These are phyloP conservation scores for Pungitius pungitius DNA, from an alignment of 2,113 vertebrate species.

Conservation along the genomic window DNA sequence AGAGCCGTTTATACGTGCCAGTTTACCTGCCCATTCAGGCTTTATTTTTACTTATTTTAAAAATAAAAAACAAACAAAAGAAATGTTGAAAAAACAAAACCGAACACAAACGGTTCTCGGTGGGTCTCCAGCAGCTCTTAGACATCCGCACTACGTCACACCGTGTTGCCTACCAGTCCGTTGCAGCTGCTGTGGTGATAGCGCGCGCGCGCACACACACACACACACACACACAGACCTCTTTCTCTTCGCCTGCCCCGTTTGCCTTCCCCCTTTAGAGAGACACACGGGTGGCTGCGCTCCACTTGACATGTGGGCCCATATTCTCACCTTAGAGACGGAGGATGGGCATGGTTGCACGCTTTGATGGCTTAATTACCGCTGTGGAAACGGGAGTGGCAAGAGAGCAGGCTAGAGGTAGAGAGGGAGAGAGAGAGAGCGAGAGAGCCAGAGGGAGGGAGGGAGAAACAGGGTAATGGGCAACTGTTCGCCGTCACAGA, in stretches of 20 bases:
- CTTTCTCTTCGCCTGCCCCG: slow-evolving; percentile 50
- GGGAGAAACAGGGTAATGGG: slow-evolving; percentile 54
- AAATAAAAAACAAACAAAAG: slow-evolving; percentile 3
- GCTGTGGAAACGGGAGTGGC: slow-evolving; percentile 77
- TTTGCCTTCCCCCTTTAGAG: slow-evolving; percentile 74
- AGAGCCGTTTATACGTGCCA: slow-evolving; percentile 11
- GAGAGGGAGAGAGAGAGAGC: slow-evolving; percentile 14
- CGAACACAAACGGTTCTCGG: slow-evolving; percentile 43
- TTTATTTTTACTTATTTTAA: slow-evolving; percentile 4
- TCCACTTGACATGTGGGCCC: slow-evolving; percentile 76
- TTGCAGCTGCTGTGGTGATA: slow-evolving; percentile 56
- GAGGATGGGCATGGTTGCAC: slow-evolving; percentile 74
- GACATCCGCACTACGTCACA: slow-evolving; percentile 58
- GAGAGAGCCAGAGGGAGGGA: slow-evolving; percentile 8
- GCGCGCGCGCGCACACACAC: slow-evolving; percentile 19
- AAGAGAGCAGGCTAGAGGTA: too few relatives aligned
- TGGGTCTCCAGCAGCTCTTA: slow-evolving; percentile 42
- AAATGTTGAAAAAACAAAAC: slow-evolving; percentile 24
- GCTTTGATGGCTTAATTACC: slow-evolving; percentile 84
- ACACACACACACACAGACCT: slow-evolving; percentile 14
- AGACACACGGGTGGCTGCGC: slow-evolving; percentile 73
- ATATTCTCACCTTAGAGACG: slow-evolving; percentile 78
- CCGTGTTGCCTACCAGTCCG: slow-evolving; percentile 61
- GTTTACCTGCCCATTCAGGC: slow-evolving; percentile 25
- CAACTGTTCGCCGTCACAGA: slow-evolving; percentile 63